phyloP scores from a whole-genome alignment of 1,140 invertebrate species.

The Eulimnadia texana region DNA sequence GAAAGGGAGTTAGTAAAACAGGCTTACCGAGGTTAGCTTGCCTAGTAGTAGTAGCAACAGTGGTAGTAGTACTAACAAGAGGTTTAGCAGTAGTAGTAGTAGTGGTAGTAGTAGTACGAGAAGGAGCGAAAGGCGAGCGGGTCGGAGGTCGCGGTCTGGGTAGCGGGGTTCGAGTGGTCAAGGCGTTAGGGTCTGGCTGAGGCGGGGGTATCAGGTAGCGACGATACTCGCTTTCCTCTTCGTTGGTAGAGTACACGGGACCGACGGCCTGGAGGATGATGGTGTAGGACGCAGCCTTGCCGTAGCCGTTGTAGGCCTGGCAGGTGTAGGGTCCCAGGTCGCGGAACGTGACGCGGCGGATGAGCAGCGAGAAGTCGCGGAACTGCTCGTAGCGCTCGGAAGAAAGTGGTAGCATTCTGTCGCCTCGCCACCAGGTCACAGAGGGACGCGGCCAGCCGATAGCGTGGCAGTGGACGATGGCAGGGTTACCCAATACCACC shows the following conservation, averaged over 20 bases:
- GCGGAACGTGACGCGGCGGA: conserved; percentile 48
- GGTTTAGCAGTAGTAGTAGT: conserved; percentile 11
- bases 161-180: conserved; percentile 13
- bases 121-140: conserved; percentile 2
- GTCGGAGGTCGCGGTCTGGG: background rate
- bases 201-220: conserved; percentile 27
- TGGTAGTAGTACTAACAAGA: background rate
- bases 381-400: conserved; percentile 55
- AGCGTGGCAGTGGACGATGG: conserved; percentile 60
- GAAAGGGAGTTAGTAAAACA: background rate
- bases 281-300: conserved; percentile 55
- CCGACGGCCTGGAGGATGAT: conserved; percentile 52
- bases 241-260: conserved; percentile 35
- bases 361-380: conserved; percentile 53
- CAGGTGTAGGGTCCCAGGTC: conserved; percentile 71
- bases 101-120: conserved; percentile 3
- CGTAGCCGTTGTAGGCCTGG: conserved; percentile 68
- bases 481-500: conserved; percentile 50
- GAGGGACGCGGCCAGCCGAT: conserved; percentile 52
- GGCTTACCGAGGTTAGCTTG: conserved; percentile 4
- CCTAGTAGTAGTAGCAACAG: background rate
- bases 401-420: conserved; percentile 50
- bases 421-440: conserved; percentile 76
- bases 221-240: conserved; percentile 25
- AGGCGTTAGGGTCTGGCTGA: conserved; percentile 15